Conservation (phyloP, 1,140 invertebrate genomes). For the Drosophila nikananu region DNA sequence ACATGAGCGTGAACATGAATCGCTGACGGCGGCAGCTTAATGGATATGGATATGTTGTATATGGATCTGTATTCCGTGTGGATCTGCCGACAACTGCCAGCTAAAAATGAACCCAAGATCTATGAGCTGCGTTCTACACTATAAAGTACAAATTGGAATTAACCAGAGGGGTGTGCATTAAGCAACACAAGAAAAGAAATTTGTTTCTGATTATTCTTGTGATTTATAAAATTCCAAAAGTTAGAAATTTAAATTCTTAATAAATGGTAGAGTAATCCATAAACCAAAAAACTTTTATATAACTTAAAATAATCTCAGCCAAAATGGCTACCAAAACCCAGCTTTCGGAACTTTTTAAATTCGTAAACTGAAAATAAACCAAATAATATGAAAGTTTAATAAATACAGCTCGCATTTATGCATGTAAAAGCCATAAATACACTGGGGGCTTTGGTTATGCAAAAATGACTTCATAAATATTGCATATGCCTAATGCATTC, state of each 20-base stretch:
- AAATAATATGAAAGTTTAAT: not conserved
- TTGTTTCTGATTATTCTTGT: not conserved
- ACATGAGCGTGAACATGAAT: conserved; percentile 79
- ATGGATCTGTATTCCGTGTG: conserved; percentile 37
- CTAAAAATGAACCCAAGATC: conserved; percentile 47
- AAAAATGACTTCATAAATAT: conserved; percentile 39
- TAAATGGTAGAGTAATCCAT: not conserved
- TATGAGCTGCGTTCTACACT: conserved; percentile 27
- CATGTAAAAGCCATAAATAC: conserved; percentile 27
- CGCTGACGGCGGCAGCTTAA: conserved; percentile 79
- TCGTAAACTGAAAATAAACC: not conserved
- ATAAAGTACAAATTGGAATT: conserved; percentile 1
- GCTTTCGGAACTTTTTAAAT: not conserved
- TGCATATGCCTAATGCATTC: conserved; percentile 20
- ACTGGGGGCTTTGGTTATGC: conserved; percentile 29
- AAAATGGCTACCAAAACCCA: not conserved
- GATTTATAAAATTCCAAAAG: not conserved
- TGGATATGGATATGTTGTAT: conserved; percentile 72
- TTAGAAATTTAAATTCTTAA: not conserved
- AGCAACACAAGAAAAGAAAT: not conserved
- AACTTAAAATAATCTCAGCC: not conserved
- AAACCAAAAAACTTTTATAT: not conserved
- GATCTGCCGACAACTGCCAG: conserved; percentile 19
- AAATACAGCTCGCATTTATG: conserved; percentile 10
- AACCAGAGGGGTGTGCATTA: not conserved